Percentiles rank a stretch among this genome's conserved stretches.
Conservation (phyloP, 2,888 invertebrate genomes). For the Pardosa pseudoannulata region DNA sequence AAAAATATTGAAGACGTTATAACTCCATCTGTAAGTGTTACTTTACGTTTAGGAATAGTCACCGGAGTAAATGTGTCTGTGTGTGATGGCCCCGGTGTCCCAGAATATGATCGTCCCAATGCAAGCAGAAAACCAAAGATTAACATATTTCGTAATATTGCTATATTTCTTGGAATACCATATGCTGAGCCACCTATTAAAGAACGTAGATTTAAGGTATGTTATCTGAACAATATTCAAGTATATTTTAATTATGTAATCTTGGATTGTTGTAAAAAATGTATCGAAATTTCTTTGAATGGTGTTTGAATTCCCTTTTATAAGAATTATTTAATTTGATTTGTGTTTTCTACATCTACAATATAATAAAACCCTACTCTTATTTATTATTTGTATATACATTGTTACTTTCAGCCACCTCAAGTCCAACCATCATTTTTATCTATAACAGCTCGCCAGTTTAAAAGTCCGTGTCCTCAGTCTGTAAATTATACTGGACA, state of each 20-base stretch:
- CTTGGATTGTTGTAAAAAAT: too few relatives aligned
- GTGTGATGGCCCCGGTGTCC: constrained; percentile 73
- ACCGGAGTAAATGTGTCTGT: constrained; percentile 70
- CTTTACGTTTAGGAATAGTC: constrained; percentile 33
- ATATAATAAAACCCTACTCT: neutral
- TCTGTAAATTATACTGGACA: constrained; percentile 32
- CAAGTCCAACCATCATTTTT: constrained; percentile 90
- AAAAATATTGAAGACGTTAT: neutral
- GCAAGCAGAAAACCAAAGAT: constrained; percentile 22
- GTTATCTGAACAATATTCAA: neutral
- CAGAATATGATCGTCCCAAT: constrained; percentile 60
- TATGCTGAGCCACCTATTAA: constrained; percentile 94
- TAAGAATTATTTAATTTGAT: too few relatives aligned
- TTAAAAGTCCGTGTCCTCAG: constrained; percentile 54
- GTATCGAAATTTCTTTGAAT: too few relatives aligned
- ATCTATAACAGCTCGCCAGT: constrained; percentile 89
- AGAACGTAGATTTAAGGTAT: constrained; percentile 78
- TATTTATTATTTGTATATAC: neutral
- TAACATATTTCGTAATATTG: constrained; percentile 67
- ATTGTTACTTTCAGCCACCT: constrained; percentile 82
- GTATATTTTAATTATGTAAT: too few relatives aligned
- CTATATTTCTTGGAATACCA: constrained; percentile 92
- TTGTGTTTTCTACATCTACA: too few relatives aligned
- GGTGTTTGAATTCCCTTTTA: too few relatives aligned
- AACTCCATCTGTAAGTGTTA: constrained; percentile 34